Base-by-base conservation (phyloP, 2,113 vertebrate genomes). In the Eretmochelys imbricata region DNA sequence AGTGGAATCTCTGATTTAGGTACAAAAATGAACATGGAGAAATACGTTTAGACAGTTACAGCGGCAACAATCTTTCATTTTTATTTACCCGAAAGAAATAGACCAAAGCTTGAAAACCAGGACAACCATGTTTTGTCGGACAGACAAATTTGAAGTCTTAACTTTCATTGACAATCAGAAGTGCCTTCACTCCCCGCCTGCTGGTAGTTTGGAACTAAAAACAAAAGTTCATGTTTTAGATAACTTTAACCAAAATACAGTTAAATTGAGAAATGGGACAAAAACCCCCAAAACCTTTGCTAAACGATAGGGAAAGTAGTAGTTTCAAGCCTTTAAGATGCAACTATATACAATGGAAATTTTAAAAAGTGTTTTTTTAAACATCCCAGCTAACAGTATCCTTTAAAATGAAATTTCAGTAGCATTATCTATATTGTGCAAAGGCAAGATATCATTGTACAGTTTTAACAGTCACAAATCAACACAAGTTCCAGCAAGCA, bases 81-180 rank as follows among this genome's bases (percentile, higher is more conserved):
- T 81, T 31, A 90, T 91, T 88, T 84, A 89, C 0, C 59, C 16
- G 2, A 93, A 72, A 46, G 29, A 94, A 85, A 22, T 35, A 86
- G 49, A 91, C 31, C 17, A 93, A 89, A 93, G 27, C 51, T 55
- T 22, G 48, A 78, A 80, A 91, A 92, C 38, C 46, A 80, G 93
- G 93, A 87, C 86, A 89, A 48, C 9, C 80, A 85, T 11, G 27
- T 90, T 80, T n/a, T 94, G 84, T 93, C 87, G 82, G 54, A 5
- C 35, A 91, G 82, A 54, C 94, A 96, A 79, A 91, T 5, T 51
- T 90, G 76, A 80, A 80, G 59, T 2, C 25, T 69, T 91, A 93
- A 57, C 42, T 95, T 82, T 89, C 29, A 1, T 6, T 86, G 88
- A 87, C 53, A 90, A 20, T 51, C 90, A 90, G 88, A 86, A 42